Evolutionary conservation across 35 echinoderm and acorn worm genomes (phyloP), one percentile per base, ranked within the genome.

Genomic region (Apostichopus californicus): DNA sequence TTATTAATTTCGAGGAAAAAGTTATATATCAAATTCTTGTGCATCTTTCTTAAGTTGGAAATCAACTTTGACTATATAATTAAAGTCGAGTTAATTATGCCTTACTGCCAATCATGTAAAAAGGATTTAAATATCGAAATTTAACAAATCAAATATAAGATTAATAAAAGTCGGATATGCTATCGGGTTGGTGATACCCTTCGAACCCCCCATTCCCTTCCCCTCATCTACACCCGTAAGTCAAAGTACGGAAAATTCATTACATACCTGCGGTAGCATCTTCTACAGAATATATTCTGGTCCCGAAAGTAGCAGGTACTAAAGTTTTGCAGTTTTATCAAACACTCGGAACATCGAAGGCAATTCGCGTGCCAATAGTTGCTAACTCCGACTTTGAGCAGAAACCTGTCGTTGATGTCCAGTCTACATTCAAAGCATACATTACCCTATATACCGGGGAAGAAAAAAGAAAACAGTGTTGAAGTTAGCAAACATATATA

Each of bases 221-320:
- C 34, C 34, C 34, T 46, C 34, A 0, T 46, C 34, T 46, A 46
- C 34, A 46, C 1, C 34, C 2, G 34, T 46, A 46, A 46, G 34
- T 46, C 34, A 3, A 46, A 28, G 0, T 77, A 77, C 6, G 1
- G 8, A 77, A n/a, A 77, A 14, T 77, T 9, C 7, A 61, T 28
- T 77, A 77, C 9, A 18, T 55, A 89, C 86, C 86, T 73, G 57
- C 57, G 14, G 14, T 89, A 89, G 64, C 86, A 89, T 89, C 57
- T 72, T 52, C 68, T 25, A 64, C 86, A 89, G 24, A 72, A 72
- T 17, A 89, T 23, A 14, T 72, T 8, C 28, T 73, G 21, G 4
- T 66, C 64, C 8, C 86, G 26, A 18, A 72, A n/a, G 57, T 72
- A 89, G 63, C 86, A 89, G 0, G 86, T 89, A 3, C 23, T 34